These are phyloP conservation scores for Serilophus lunatus DNA, from an alignment of 2,113 vertebrate genomes.

Conservation along the genomic window DNA sequence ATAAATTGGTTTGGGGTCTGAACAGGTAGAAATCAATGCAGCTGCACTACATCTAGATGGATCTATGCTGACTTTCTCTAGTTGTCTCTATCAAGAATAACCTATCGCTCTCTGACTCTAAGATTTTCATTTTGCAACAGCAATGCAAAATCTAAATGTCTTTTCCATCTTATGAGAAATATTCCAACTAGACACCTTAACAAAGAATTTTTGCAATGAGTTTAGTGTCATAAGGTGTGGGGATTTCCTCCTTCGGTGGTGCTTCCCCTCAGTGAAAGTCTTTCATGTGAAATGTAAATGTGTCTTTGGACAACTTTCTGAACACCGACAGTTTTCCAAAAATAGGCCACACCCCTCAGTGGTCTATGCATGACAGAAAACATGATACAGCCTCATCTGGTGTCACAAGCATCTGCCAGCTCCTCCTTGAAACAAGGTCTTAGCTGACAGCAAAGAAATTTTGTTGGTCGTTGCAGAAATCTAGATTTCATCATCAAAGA, in stretches of 20 bases:
- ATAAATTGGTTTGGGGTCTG: not conserved
- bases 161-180: not conserved
- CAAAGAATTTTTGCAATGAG: not conserved
- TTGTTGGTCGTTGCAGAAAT: not conserved
- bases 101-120: not conserved
- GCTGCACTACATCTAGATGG: not conserved
- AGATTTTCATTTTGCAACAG: not conserved
- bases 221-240: not conserved
- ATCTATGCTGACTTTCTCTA: not conserved
- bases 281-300: not conserved
- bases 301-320: not conserved
- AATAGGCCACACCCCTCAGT: not conserved
- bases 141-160: not conserved
- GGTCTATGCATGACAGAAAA: not conserved
- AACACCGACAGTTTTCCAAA: not conserved
- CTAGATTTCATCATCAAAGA: not conserved
- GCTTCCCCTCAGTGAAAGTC: not conserved
- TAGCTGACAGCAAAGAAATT: not conserved
- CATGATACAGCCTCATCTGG: not conserved
- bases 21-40: not conserved
- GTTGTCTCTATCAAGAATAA: not conserved
- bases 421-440: not conserved
- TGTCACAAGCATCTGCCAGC: not conserved
- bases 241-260: not conserved
- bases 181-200: not conserved